Conservation (phyloP, 1,140 invertebrate genomes). For the Micrasema longulum region DNA sequence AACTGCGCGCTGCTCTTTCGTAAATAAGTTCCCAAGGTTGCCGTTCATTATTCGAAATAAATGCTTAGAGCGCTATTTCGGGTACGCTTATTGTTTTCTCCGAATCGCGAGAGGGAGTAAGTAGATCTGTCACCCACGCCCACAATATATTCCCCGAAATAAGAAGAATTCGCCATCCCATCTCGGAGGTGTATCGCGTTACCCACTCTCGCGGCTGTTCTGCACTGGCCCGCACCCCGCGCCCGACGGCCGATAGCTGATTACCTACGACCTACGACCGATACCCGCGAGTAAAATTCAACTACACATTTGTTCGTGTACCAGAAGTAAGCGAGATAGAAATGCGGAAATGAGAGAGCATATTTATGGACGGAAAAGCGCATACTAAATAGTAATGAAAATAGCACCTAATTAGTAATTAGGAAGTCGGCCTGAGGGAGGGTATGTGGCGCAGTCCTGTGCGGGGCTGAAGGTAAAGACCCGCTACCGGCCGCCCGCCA, state of each 20-base stretch:
- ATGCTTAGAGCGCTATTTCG: conserved; percentile 14
- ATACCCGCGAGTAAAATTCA: too few relatives aligned
- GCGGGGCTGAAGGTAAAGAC: not conserved
- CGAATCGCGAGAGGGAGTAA: conserved; percentile 15
- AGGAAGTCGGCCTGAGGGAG: too few relatives aligned
- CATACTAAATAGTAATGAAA: too few relatives aligned
- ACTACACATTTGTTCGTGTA: too few relatives aligned
- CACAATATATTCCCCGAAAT: conserved; percentile 2
- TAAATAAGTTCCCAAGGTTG: conserved; percentile 29
- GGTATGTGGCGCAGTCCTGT: too few relatives aligned
- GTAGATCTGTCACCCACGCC: conserved; percentile 20
- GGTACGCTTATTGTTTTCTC: conserved; percentile 25
- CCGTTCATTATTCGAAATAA: conserved; percentile 17
- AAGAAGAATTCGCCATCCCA: not conserved
- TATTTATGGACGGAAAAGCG: too few relatives aligned
- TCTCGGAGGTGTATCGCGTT: conserved; percentile 4
- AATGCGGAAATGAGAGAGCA: too few relatives aligned
- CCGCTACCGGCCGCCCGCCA: not conserved
- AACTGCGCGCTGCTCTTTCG: conserved; percentile 26
- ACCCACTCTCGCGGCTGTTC: not conserved
- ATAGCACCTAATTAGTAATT: too few relatives aligned
- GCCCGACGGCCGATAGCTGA: too few relatives aligned
- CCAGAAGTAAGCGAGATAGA: too few relatives aligned
- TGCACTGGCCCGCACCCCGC: conserved; percentile 3
- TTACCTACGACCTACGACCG: too few relatives aligned